Percentiles rank a stretch among this genome's conserved stretches.
phyloP scores from a whole-genome alignment of 2,113 vertebrate species.

The Ptyas mucosa region DNA sequence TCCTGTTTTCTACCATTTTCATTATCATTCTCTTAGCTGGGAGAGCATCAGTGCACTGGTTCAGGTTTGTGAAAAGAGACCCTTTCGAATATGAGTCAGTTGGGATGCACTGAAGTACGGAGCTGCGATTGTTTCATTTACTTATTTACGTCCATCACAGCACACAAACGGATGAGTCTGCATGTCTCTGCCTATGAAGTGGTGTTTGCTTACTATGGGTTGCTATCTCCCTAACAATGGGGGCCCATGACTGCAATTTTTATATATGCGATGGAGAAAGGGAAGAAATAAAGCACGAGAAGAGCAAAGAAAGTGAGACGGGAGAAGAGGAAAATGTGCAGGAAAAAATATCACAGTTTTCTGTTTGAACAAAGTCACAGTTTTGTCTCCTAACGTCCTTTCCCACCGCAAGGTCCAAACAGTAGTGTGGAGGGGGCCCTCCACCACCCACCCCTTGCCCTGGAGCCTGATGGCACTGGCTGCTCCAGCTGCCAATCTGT shows the following conservation, averaged over 20 bases:
- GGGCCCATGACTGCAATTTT: neutral
- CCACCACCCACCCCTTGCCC: neutral
- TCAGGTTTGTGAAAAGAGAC: neutral
- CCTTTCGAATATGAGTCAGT: neutral
- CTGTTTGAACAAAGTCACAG: constrained; percentile 32
- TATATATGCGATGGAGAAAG: neutral
- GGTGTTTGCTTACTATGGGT: neutral
- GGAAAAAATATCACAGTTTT: constrained; percentile 30
- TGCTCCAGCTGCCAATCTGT: neutral
- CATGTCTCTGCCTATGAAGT: neutral
- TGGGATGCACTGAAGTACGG: neutral
- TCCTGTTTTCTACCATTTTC: neutral
- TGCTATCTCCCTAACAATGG: neutral
- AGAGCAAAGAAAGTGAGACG: neutral
- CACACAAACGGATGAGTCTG: neutral
- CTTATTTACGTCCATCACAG: neutral
- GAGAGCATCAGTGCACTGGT: neutral
- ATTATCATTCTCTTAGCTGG: neutral
- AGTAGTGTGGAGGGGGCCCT: neutral
- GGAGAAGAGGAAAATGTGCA: neutral
- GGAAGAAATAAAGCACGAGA: neutral
- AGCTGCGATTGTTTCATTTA: neutral
- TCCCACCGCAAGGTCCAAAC: constrained; percentile 17
- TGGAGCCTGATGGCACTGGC: constrained; percentile 2
- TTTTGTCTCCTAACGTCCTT: constrained; percentile 32